phyloP scores from a whole-genome alignment of 2,113 vertebrate genomes.

The Bagarius yarrelli region DNA sequence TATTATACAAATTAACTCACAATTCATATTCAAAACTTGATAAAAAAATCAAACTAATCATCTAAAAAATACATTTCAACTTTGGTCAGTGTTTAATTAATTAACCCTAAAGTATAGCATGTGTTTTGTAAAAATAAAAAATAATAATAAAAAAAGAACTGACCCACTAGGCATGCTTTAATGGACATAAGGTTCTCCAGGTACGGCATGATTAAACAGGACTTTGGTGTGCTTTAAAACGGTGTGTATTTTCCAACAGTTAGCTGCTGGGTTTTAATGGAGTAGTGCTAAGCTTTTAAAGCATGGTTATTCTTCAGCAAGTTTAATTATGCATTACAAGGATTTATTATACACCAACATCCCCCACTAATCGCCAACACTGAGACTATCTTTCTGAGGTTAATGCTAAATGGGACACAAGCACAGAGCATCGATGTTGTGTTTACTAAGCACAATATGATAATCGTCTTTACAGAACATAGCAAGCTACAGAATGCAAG shows the following conservation, averaged over 20 bases:
- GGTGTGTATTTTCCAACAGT: slow-evolving; percentile 4
- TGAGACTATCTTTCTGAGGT: slow-evolving; percentile 13
- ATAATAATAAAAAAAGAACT: too few species aligned
- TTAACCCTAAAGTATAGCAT: slow-evolving; percentile 23
- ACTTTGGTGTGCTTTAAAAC: slow-evolving; percentile 18
- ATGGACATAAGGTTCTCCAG: slow-evolving; percentile 6
- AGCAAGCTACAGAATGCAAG: not conserved
- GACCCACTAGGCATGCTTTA: not conserved
- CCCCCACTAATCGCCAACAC: slow-evolving; percentile 16
- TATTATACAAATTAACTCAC: not conserved
- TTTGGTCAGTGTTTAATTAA: slow-evolving; percentile 6
- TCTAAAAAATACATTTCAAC: not conserved
- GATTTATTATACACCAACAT: slow-evolving; percentile 27
- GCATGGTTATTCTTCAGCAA: slow-evolving; percentile 18
- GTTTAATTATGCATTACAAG: slow-evolving; percentile 41
- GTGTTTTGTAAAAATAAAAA: slow-evolving; percentile 9
- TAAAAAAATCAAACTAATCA: not conserved
- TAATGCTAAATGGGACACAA: slow-evolving; percentile 14
- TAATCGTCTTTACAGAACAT: not conserved
- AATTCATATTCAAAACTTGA: not conserved
- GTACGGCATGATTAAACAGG: slow-evolving; percentile 2
- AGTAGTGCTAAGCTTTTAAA: slow-evolving; percentile 36
- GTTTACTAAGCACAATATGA: slow-evolving; percentile 7
- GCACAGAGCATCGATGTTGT: not conserved
- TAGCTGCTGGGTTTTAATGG: slow-evolving; percentile 19